These are phyloP conservation scores for Lacanobia wlatinum DNA, from an alignment of 2,888 invertebrate species.

Conservation along the genomic window DNA sequence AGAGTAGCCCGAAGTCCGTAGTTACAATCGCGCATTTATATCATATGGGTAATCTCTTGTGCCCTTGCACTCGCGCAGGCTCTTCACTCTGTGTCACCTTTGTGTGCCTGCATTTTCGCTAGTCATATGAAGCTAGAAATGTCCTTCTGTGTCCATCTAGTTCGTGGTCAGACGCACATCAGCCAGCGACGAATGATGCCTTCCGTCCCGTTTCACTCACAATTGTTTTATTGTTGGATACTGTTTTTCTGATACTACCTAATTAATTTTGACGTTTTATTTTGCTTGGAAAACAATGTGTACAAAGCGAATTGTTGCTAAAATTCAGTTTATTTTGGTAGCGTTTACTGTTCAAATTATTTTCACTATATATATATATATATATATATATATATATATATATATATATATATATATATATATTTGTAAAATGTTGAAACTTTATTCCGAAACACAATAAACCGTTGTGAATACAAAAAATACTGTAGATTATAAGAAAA, in stretches of 20 bases:
- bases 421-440: too few relatives aligned
- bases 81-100: not conserved
- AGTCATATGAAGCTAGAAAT: too few relatives aligned
- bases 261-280: not conserved
- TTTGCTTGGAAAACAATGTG: not conserved
- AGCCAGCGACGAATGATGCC: slow-evolving; percentile 10
- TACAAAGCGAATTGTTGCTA: not conserved
- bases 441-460: too few relatives aligned
- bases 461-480: too few relatives aligned
- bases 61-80: not conserved
- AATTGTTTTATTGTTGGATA: slow-evolving; percentile 24
- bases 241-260: not conserved
- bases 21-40: too few relatives aligned
- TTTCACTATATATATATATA: too few relatives aligned
- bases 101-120: not conserved
- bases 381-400: too few relatives aligned
- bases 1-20: too few relatives aligned
- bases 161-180: not conserved
- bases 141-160: not conserved
- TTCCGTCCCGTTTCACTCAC: slow-evolving; percentile 19
- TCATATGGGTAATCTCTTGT: not conserved
- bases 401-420: too few relatives aligned
- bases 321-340: not conserved
- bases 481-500: too few relatives aligned
- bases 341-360: not conserved